Evolutionary conservation across 1,140 invertebrate species (phyloP).

Genomic region (Sitodiplosis mosellana): DNA sequence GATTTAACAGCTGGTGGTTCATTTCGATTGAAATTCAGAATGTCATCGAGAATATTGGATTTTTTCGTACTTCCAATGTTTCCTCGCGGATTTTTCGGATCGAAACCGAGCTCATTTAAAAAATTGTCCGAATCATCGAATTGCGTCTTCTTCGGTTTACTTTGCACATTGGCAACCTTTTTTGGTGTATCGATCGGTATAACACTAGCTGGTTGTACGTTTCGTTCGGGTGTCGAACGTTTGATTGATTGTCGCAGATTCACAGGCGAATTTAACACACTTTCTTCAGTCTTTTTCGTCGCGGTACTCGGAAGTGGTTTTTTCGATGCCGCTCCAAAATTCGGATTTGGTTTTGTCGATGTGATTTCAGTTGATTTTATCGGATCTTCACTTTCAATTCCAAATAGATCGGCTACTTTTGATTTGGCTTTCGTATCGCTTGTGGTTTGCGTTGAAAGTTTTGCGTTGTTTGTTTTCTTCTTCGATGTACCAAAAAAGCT

Average conservation of each 20-base stretch:
- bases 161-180: not conserved
- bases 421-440: conserved; percentile 6
- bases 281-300: no score
- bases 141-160: conserved; percentile 3
- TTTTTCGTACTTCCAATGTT: conserved; percentile 5
- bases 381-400: conserved; percentile 8
- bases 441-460: conserved; percentile 11
- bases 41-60: conserved; percentile 9
- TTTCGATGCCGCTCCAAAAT: no score
- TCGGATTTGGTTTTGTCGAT: conserved; percentile 7
- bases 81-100: conserved; percentile 20
- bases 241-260: not conserved
- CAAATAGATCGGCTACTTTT: conserved; percentile 22
- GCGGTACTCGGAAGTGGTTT: no score
- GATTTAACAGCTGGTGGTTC: conserved; percentile 9
- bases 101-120: conserved; percentile 18
- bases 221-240: not conserved
- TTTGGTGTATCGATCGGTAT: not conserved
- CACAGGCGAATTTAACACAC: no score
- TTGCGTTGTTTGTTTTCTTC: conserved; percentile 14
- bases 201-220: not conserved
- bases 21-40: conserved; percentile 6
- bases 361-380: conserved; percentile 4
- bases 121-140: conserved; percentile 17
- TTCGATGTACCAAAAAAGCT: conserved; percentile 28